Base-by-base conservation (phyloP, 2,113 vertebrate species). In the Hipposideros armiger region DNA sequence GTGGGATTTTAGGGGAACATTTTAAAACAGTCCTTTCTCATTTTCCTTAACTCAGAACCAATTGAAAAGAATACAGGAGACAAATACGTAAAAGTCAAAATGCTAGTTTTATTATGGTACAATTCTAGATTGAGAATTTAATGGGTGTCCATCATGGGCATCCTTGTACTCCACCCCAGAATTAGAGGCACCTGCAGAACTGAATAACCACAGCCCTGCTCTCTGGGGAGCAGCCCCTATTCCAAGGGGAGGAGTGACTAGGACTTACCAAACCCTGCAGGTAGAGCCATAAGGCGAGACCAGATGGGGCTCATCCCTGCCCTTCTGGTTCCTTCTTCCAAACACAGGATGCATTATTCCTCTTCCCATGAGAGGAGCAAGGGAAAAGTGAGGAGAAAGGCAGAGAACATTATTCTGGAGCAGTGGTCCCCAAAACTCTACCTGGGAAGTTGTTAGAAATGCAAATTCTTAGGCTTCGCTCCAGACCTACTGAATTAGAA, bases 11-110 rank as follows among this genome's bases (percentile, higher is more conserved):
- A 90, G 69, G 54, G 36, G 26, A 4, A 66, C 7, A 47, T 78
- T 60, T 83, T 91, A 87, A 94, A 83, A 58, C 14, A 87, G 30
- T 66, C 45, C 24, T 82, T 91, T 82, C 28, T 70, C 73, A 40
- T 15, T 69, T 47, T 32, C 24, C 56, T 95, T 80, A 67, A 58
- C 42, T 58, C 77, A 89, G 40, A 84, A 73, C 8, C 56, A 89
- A 45, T 16, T 50, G 60, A 77, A 66, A 77, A 83, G 60, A 78
- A 64, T 64, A 40, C 1, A 80, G 83, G 40, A 88, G 40, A 74
- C 66, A 80, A 85, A 58, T 5, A 70, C 32, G 28, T 74, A 42
- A 80, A 70, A 84, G 42, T 77, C 84, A 52, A 76, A 95, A 92
- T n/a, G 62, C 32, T 45, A 67, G 32, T 69, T 42, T 77, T 69